Conservation (phyloP, 2,797 vertebrate genomes). For the Coreius guichenoti region DNA sequence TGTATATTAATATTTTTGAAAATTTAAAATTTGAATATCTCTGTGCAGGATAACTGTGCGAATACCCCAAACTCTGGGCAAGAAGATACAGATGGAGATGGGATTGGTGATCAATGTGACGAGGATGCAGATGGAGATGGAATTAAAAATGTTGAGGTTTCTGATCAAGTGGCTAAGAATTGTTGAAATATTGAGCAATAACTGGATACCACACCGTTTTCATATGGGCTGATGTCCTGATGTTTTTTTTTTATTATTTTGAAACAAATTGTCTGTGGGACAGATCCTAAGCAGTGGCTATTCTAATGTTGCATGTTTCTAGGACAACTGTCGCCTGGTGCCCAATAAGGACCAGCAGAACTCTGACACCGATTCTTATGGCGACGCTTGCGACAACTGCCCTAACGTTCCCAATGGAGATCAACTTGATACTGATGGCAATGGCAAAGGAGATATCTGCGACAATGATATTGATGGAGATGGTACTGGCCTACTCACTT, state of each 20-base stretch:
- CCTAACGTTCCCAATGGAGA: constrained; percentile 86
- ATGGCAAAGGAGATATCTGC: constrained; percentile 91
- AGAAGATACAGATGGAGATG: constrained; percentile 91
- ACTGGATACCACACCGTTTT: not conserved
- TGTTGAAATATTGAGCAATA: not conserved
- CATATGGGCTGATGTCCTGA: not conserved
- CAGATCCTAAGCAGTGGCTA: constrained; percentile 3
- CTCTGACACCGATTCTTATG: constrained; percentile 92
- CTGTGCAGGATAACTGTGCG: constrained; percentile 88
- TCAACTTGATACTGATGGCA: constrained; percentile 90
- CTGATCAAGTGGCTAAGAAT: constrained; percentile 7
- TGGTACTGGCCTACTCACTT: constrained; percentile 67
- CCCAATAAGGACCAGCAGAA: constrained; percentile 96
- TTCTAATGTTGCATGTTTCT: constrained; percentile 5
- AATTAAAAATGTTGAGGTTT: constrained; percentile 94
- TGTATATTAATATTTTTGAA: not conserved
- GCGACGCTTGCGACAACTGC: constrained; percentile 95
- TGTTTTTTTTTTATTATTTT: not conserved
- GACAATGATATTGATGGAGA: constrained; percentile 90
- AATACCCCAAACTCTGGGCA: constrained; percentile 93
- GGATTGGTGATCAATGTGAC: constrained; percentile 92
- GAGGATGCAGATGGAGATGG: constrained; percentile 93
- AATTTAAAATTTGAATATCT: not conserved
- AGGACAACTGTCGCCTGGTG: constrained; percentile 94
- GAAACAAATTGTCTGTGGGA: not conserved